Evolutionary conservation across 1,140 invertebrate species (phyloP), one percentile per base, ranked within the genome.

Genomic region (Polypedilum vanderplanki): DNA sequence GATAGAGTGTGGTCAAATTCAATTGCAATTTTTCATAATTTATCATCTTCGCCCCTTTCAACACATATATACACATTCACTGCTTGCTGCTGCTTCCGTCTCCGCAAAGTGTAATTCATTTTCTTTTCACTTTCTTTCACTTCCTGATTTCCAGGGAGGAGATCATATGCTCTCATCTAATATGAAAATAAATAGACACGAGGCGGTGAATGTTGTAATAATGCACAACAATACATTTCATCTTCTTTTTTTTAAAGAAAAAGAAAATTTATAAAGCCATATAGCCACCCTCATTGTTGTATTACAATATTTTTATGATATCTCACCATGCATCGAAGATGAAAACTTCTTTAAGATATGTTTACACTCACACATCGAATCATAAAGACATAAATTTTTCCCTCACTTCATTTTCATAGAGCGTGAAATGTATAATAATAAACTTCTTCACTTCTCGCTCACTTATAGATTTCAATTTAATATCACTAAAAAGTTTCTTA

Each of bases 11-110:
- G 65, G 65, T 70, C 65, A 70, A 70, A 70, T 57, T 70, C 65
- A 70, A 70, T 70, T 70, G 65, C 65, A 70, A 70, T 70, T 70
- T 70, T 70, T 70, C 65, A 70, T 70, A 70, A 70, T 70, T 70
- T 70, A 70, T 70, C 65, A 70, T 70, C 18, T 70, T 22, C 18
- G 9, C 18, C 65, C 65, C 65, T 70, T 70, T 18, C 65, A 20
- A 18, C 20, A 18, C 17, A 22, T 4, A 70, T n/a, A 67, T n/a
- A 7, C 18, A 18, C 64, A 20, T 8, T 5, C 24, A 7, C 65
- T 70, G n/a, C 10, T 18, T 70, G 65, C 17, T 18, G 17, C 24
- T 5, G 5, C 24, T 57, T 57, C 46, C n/a, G 12, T 57, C n/a
- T 57, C 46, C 46, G 24, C 24, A 33, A 57, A 57, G 12, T 57